A percentile compares a stretch with the other conserved stretches of the same genome.
These are phyloP conservation scores for Pantala flavescens DNA, from an alignment of 1,140 invertebrate genomes.

Conservation along the genomic window DNA sequence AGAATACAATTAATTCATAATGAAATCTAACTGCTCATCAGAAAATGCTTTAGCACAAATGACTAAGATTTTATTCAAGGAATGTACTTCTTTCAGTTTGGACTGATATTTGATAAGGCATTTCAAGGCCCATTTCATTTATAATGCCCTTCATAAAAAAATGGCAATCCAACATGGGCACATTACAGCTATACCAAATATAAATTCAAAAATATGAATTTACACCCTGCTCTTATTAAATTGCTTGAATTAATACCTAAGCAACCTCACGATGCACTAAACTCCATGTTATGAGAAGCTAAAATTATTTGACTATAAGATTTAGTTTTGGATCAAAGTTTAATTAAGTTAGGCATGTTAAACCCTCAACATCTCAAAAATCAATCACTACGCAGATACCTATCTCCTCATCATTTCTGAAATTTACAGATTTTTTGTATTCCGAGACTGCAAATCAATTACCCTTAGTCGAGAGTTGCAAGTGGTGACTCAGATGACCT, in stretches of 20 bases:
- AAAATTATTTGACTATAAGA: not conserved
- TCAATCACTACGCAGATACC: not conserved
- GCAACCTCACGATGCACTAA: not conserved
- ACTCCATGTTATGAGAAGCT: not conserved
- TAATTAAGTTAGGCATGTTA: not conserved
- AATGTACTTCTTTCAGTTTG: not conserved
- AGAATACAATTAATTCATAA: too few relatives aligned
- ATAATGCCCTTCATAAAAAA: not conserved
- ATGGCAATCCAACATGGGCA: not conserved
- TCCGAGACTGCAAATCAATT: conserved; percentile 5
- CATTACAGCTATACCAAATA: not conserved
- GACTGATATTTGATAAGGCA: conserved; percentile 6
- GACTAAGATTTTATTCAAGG: not conserved
- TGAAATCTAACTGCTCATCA: too few relatives aligned
- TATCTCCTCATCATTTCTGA: not conserved
- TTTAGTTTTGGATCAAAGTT: not conserved
- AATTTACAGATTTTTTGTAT: not conserved
- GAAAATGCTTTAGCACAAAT: too few relatives aligned
- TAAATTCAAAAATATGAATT: conserved; percentile 6
- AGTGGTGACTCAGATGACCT: not conserved
- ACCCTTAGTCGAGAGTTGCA: not conserved
- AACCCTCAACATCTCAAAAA: not conserved
- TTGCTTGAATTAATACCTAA: not conserved
- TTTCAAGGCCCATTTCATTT: not conserved
- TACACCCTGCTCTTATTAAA: not conserved